phyloP scores from a whole-genome alignment of 2,888 invertebrate genomes.

The Brachyopa scutellaris region DNA sequence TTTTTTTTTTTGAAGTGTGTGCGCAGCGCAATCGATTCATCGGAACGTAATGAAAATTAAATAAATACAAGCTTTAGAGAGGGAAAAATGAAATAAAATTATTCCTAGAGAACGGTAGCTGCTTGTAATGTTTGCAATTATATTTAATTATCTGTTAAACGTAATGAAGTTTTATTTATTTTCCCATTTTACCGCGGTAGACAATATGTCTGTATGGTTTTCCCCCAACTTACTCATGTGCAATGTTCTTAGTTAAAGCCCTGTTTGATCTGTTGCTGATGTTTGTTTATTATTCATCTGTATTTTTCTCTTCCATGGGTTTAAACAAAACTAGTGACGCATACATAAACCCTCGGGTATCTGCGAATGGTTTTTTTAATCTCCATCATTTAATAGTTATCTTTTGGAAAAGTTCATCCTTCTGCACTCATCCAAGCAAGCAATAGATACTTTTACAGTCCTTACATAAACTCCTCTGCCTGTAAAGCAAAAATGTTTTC shows the following conservation, averaged over 20 bases:
- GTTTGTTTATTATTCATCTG: slow-evolving; percentile 1
- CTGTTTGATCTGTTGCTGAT: slow-evolving; percentile 48
- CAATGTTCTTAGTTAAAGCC: neutral
- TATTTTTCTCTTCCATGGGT: neutral
- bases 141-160: slow-evolving; percentile 68
- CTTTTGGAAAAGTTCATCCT: neutral
- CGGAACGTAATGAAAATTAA: slow-evolving; percentile 13
- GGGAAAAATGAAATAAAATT: slow-evolving; percentile 49
- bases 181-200: slow-evolving; percentile 30
- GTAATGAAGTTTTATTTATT: slow-evolving; percentile 20
- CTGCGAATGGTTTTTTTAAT: neutral
- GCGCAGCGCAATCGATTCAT: slow-evolving; percentile 45
- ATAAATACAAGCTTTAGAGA: slow-evolving; percentile 21
- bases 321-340: slow-evolving; percentile 3
- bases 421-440: neutral
- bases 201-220: slow-evolving; percentile 62
- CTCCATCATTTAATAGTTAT: neutral
- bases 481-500: neutral
- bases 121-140: slow-evolving; percentile 49
- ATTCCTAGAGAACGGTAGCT: slow-evolving; percentile 55
- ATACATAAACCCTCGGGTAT: too few species aligned
- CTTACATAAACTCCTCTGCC: neutral
- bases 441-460: neutral
- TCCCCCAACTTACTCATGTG: slow-evolving; percentile 26
- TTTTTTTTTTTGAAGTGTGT: slow-evolving; percentile 9